Evolutionary conservation across 2,888 invertebrate genomes (phyloP), one percentile per base, ranked within the genome.

Genomic region (Conus canariensis): DNA sequence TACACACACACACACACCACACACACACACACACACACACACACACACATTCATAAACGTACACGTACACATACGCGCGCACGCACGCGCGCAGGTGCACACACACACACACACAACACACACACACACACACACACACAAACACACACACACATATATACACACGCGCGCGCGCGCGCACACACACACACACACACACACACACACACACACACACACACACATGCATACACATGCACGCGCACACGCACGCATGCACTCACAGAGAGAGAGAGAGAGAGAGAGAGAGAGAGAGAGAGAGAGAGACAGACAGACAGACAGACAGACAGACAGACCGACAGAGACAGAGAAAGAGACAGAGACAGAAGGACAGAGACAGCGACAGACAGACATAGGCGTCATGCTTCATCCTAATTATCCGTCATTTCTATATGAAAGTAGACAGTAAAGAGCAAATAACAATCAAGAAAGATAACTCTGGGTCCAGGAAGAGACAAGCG

Each of bases 171-270:
- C 19, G 2, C 12, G 2, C 60, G 6, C 74, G 12, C 74, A 80
- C 80, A 80, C 80, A 80, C 80, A 80, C 80, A 80, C 80, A 80
- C 30, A 80, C 80, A 80, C 80, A 80, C 80, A 80, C 80, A 80
- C 80, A 80, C 30, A 30, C 80, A 80, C 80, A 80, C 25, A 80
- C 80, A 80, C 80, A 80, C 30, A 80, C 80, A 80, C 7, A 30
- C 30, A 30, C 80, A 80, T 5, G 0, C 30, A 80, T 30, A 45
- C 80, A 80, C 80, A 45, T 7, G 30, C 25, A 80, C 45, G 1
- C 14, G 30, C 12, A 25, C 80, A 80, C 80, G 45, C 80, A 80
- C 80, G 8, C 80, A 80, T 1, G 1, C 19, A 74, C 74, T 12
- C 74, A 74, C 19, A 7, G 64, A 64, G 64, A 64, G 64, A 64